A percentile compares a stretch with the other conserved stretches of the same genome.
phyloP scores from a whole-genome alignment of 1,140 invertebrate genomes.

The Polypedilum pembai region DNA sequence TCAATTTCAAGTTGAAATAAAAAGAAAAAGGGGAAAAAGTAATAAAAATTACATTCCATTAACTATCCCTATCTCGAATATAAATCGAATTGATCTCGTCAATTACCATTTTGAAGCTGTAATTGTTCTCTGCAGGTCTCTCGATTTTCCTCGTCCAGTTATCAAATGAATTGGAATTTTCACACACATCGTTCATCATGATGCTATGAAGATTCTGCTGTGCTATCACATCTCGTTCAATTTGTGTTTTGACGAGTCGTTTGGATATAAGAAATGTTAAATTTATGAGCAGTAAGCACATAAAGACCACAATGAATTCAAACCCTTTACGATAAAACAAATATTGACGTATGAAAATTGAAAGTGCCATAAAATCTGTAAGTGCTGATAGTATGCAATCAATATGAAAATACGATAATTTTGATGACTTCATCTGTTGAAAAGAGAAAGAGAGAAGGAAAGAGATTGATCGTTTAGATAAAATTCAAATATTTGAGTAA shows the following conservation, averaged over 20 bases:
- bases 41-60: too few species aligned
- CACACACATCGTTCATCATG: background rate
- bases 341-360: constrained; percentile 13
- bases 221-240: background rate
- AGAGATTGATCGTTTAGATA: too few species aligned
- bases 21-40: too few species aligned
- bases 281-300: background rate
- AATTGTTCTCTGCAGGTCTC: background rate
- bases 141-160: background rate
- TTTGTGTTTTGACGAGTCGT: background rate
- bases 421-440: constrained; percentile 14
- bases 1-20: background rate
- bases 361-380: constrained; percentile 13
- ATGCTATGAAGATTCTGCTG: background rate
- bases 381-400: constrained; percentile 4
- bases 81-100: constrained; percentile 1
- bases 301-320: constrained; percentile 11
- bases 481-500: too few species aligned
- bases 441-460: background rate
- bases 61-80: background rate
- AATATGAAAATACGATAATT: background rate
- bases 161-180: background rate
- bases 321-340: constrained; percentile 7
- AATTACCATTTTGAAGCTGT: background rate
- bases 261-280: background rate